A percentile compares a stretch with the other conserved stretches of the same genome.
phyloP scores from a whole-genome alignment of 2,797 vertebrate genomes.

The Sebastes kiyomatsui region DNA sequence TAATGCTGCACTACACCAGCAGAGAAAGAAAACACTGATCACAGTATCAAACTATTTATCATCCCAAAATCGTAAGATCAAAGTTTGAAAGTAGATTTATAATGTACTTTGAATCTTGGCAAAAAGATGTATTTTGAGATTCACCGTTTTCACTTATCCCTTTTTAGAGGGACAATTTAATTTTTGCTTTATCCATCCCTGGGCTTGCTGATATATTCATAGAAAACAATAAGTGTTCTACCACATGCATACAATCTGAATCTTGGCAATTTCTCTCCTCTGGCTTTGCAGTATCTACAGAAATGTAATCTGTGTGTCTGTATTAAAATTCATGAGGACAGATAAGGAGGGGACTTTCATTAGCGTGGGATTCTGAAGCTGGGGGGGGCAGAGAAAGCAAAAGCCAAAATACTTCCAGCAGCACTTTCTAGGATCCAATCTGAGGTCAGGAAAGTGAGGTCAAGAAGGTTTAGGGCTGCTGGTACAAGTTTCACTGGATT shows the following conservation, averaged over 20 bases:
- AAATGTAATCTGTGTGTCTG: slow-evolving; percentile 71
- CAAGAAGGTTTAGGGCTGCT: background rate
- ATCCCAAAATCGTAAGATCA: slow-evolving; percentile 28
- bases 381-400: slow-evolving; percentile 11
- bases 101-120: slow-evolving; percentile 18
- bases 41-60: slow-evolving; percentile 34
- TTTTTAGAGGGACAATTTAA: slow-evolving; percentile 56
- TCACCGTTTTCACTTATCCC: slow-evolving; percentile 47
- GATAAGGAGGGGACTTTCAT: slow-evolving; percentile 67
- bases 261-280: slow-evolving; percentile 58
- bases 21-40: background rate
- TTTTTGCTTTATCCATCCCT: slow-evolving; percentile 45
- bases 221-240: slow-evolving; percentile 74
- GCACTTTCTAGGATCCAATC: slow-evolving; percentile 34
- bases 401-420: slow-evolving; percentile 48
- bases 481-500: background rate
- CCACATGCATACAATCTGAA: slow-evolving; percentile 63
- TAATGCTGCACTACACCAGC: background rate
- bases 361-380: slow-evolving; percentile 44
- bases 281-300: slow-evolving; percentile 69
- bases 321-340: slow-evolving; percentile 81
- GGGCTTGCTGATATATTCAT: slow-evolving; percentile 75
- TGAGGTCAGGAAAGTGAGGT: slow-evolving; percentile 42
- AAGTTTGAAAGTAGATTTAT: slow-evolving; percentile 38
- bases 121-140: slow-evolving; percentile 50